phyloP scores from a whole-genome alignment of 2,888 invertebrate species.

The Xanthorhoe designata region DNA sequence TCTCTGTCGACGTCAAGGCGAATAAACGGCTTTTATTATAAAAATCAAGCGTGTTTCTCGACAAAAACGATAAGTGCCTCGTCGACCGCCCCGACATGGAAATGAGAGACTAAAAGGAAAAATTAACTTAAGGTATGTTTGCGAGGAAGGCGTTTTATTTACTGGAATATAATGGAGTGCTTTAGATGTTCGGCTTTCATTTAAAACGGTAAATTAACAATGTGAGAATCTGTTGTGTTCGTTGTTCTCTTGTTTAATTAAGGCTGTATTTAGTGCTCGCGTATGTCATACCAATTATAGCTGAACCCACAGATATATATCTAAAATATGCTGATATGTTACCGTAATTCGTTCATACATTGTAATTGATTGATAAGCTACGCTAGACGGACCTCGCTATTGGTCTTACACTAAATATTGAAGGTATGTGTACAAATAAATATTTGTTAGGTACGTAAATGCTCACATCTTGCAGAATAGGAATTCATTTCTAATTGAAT shows the following conservation, averaged over 20 bases:
- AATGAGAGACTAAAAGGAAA: constrained; percentile 57
- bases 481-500: no score
- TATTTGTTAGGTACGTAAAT: no score
- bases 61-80: constrained; percentile 47
- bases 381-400: no score
- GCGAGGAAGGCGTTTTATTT: constrained; percentile 45
- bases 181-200: constrained; percentile 33
- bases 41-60: constrained; percentile 62
- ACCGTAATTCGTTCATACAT: no score
- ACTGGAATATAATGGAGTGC: constrained; percentile 33
- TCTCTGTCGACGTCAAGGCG: constrained; percentile 52
- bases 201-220: constrained; percentile 20
- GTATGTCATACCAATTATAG: no score
- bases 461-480: no score
- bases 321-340: no score
- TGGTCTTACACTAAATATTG: no score
- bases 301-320: no score
- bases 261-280: no score
- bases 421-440: no score
- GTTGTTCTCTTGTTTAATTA: neutral
- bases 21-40: constrained; percentile 70
- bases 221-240: constrained; percentile 8
- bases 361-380: no score
- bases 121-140: constrained; percentile 56
- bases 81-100: constrained; percentile 59